Base-by-base conservation (phyloP, 2,888 invertebrate genomes). In the Cheilosia scutellata region DNA sequence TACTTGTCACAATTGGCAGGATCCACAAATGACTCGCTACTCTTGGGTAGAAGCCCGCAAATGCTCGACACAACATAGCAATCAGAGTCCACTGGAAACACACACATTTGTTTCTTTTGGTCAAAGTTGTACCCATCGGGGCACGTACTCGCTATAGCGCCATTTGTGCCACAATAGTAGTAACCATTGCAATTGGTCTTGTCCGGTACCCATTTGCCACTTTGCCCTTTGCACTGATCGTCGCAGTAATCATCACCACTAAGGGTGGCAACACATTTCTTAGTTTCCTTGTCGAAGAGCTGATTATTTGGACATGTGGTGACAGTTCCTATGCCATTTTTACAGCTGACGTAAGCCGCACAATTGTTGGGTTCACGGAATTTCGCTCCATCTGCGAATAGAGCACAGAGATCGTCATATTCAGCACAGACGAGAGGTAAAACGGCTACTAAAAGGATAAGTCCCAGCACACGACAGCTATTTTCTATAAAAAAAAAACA, bases 291-390 rank as follows among this genome's bases (percentile, higher is more conserved):
- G 76, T 90, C 88, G 47, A 88, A 90, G 1, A 87, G 70, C 42
- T 86, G 33, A 4, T 49, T n/a, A 2, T 68, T 51, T 0, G 40
- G 60, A 31, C 91, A 91, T 6, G 58, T 62, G 1, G 74, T 62
- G 0, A 88, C 5, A 5, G 40, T 62, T 3, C 89, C 89, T 1
- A 72, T 55, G 2, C 72, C 79, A 9, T 86, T 78, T 3, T 25
- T 27, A 63, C 91, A 91, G 9, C 84, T 77, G 25, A 91, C 90
- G 76, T 90, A 91, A 57, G 91, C 84, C 27, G 89, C 55, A 62
- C 91, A 91, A 5, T 90, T 88, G 5, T 89, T 91, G 0, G 91
- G 91, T 31, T 90, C 88, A 0, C 89, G 89, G 7, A 92, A 55
- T 9, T 87, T 55, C 2, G 88, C 89, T 37, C 89, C 89, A 37